A percentile compares a stretch with the other conserved stretches of the same genome.
Evolutionary conservation across 2,113 vertebrate genomes (phyloP).

Genomic region (Chaetodon trifascialis): DNA sequence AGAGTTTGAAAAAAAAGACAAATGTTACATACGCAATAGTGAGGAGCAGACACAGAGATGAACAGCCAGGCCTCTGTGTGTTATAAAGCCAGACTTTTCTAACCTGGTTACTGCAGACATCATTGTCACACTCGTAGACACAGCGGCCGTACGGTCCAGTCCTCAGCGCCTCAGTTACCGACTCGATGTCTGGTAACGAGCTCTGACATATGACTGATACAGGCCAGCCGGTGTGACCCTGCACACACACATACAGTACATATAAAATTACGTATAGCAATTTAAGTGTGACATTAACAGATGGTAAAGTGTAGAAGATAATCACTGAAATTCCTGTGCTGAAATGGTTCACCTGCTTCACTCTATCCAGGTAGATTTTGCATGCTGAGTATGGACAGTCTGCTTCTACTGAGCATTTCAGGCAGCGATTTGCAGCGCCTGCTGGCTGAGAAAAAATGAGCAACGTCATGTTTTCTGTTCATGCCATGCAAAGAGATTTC

Average conservation of each 20-base stretch:
- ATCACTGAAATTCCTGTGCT: not conserved
- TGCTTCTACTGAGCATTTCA: conserved; percentile 85
- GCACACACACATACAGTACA: not conserved
- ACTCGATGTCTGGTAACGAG: conserved; percentile 85
- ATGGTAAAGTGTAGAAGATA: not conserved
- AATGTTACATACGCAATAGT: not conserved
- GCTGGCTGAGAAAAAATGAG: conserved; percentile 77
- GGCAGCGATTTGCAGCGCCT: conserved; percentile 83
- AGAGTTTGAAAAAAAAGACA: not conserved
- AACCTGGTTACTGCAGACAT: conserved; percentile 90
- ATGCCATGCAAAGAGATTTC: not conserved
- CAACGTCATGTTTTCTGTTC: not conserved
- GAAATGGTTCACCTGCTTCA: conserved; percentile 75
- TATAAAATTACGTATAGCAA: not conserved
- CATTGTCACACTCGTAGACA: conserved; percentile 90
- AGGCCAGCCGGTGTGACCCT: conserved; percentile 86
- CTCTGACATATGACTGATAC: conserved; percentile 84
- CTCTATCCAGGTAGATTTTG: conserved; percentile 86
- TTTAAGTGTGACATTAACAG: not conserved
- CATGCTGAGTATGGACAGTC: conserved; percentile 86
- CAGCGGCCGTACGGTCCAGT: conserved; percentile 88
- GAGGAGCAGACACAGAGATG: not conserved
- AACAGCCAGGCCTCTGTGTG: not conserved
- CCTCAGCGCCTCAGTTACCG: conserved; percentile 83
- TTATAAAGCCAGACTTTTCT: not conserved